phyloP scores from a whole-genome alignment of 2,797 vertebrate genomes.

The Channa striata region DNA sequence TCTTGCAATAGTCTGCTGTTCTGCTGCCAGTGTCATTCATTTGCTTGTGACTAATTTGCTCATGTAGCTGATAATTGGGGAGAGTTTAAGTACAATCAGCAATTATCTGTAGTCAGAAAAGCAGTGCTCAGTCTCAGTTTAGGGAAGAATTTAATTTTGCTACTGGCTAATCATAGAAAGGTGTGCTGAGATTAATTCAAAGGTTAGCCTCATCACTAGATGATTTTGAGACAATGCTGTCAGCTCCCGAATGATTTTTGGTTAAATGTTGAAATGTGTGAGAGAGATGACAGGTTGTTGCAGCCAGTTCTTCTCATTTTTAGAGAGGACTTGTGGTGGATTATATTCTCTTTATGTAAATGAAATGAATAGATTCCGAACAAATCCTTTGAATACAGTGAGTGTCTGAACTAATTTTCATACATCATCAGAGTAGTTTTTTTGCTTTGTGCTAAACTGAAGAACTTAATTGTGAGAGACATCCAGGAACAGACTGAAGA shows the following conservation, averaged over 20 bases:
- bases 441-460: background rate
- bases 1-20: constrained; percentile 33
- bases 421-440: constrained; percentile 13
- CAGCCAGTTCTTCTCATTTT: background rate
- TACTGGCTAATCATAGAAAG: constrained; percentile 3
- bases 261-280: constrained; percentile 21
- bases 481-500: constrained; percentile 3
- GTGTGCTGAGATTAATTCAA: constrained; percentile 26
- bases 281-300: constrained; percentile 9
- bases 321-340: background rate
- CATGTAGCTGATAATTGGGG: constrained; percentile 46
- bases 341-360: background rate
- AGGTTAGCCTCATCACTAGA: constrained; percentile 46
- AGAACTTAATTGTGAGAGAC: constrained; percentile 8
- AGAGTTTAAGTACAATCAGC: constrained; percentile 49
- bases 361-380: constrained; percentile 3
- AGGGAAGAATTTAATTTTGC: no score
- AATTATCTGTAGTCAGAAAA: constrained; percentile 30
- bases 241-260: background rate
- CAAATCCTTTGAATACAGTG: background rate
- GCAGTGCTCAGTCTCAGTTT: constrained; percentile 11
- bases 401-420: constrained; percentile 1
- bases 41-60: constrained; percentile 48
- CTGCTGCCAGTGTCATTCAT: constrained; percentile 46
- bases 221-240: constrained; percentile 26